phyloP scores from a whole-genome alignment of 2,113 vertebrate genomes.

The Rhynchomys soricoides region DNA sequence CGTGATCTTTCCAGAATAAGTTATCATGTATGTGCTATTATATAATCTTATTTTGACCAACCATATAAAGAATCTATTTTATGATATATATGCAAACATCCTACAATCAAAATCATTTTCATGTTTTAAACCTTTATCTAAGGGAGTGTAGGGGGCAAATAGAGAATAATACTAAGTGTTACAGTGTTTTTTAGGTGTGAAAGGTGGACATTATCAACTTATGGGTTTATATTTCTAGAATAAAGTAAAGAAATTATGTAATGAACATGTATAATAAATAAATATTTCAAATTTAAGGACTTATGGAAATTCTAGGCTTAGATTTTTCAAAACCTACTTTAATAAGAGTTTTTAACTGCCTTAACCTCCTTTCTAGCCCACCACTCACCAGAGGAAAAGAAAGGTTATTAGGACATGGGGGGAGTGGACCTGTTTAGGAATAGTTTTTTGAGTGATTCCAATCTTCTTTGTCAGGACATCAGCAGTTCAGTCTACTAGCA shows the following conservation, averaged over 20 bases:
- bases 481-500: no score
- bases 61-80: conserved; percentile 9
- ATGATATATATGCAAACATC: neutral
- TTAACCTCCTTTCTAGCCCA: no score
- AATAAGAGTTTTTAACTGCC: no score
- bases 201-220: neutral
- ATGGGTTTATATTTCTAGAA: neutral
- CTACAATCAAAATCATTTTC: conserved; percentile 30
- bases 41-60: neutral
- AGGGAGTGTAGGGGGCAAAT: neutral
- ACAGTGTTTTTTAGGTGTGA: neutral
- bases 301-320: neutral
- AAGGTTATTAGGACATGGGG: no score
- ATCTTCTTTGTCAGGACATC: no score
- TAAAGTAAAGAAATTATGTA: conserved; percentile 4
- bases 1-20: neutral
- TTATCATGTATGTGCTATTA: neutral
- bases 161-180: neutral
- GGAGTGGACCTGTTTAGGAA: no score
- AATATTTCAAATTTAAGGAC: neutral
- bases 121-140: neutral
- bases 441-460: no score
- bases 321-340: no score
- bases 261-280: neutral
- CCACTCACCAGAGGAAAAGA: no score